Evolutionary conservation across 2,113 vertebrate genomes (phyloP), one percentile per base, ranked within the genome.

Genomic region (Halcyon senegalensis): DNA sequence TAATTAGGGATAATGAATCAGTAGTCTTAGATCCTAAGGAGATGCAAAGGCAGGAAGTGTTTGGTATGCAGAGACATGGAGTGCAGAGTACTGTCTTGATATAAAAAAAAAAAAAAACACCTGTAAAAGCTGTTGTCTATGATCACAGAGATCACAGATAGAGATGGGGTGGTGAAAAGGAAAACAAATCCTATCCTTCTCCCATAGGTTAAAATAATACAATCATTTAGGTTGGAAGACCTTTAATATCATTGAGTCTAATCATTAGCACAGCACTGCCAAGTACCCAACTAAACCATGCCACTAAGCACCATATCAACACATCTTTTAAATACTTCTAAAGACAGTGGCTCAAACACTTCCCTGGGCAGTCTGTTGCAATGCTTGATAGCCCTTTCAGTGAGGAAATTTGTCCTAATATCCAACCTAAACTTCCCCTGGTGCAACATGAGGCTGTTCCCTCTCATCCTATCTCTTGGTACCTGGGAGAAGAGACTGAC

Each of bases 361-460:
- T 70, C 13, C 35, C 17, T 48, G 6, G 7, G 33, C 15, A 93
- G 48, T 28, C 53, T 53, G 1, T 30, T 78, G 39, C 25, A 68
- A 3, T 31, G 25, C 33, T 39, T 66, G 16, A 39, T 9, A 68
- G n/a, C 5, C 10, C 3, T 39, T 56, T 33, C 0, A 0, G 17
- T 27, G 24, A 81, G 62, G 33, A 35, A 20, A 6, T 44, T 80
- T 66, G 62, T 20, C 16, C 50, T 73, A 25, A 35, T 41, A 51
- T 11, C 27, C 31, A 76, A 13, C 6, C 27, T 70, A 76, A 84
- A 67, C 16, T 15, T 31, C 5, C 21, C 6, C 37, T 58, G 30
- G 23, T 3, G 7, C 5, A 87, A 68, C 7, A 4, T 73, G 15
- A 68, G 6, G 16, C 28, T 9, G 0, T 41, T 84, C 59, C 24